phyloP scores from a whole-genome alignment of 2,113 vertebrate species.

The Entomyzon cyanotis region DNA sequence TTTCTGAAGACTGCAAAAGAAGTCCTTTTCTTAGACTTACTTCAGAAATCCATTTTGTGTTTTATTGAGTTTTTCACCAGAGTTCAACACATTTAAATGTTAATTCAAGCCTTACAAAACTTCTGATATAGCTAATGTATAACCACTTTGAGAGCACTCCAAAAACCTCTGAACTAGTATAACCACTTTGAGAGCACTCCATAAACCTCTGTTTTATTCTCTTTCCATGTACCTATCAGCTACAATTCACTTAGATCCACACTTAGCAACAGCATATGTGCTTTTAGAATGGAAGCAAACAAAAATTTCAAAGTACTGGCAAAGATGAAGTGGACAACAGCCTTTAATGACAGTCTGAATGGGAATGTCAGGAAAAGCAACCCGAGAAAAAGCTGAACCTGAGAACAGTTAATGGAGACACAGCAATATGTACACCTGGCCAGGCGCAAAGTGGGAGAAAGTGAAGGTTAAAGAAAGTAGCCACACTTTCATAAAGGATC shows the following conservation, averaged over 20 bases:
- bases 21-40: not conserved
- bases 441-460: not conserved
- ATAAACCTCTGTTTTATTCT: not conserved
- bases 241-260: not conserved
- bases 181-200: not conserved
- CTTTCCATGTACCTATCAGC: not conserved
- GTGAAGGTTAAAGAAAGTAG: not conserved
- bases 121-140: not conserved
- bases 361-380: not conserved
- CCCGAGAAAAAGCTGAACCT: accelerated
- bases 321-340: not conserved
- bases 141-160: not conserved
- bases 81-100: not conserved
- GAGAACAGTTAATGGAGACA: not conserved
- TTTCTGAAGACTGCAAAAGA: not conserved
- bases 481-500: not conserved
- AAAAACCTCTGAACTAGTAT: not conserved
- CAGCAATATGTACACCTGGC: not conserved
- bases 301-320: not conserved
- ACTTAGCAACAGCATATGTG: not conserved
- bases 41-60: not conserved
- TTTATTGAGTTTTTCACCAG: not conserved
- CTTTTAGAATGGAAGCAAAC: not conserved
- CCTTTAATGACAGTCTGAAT: not conserved
- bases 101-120: not conserved